Evolutionary conservation across 2,797 vertebrate species (phyloP).

Genomic region (Valencia hispanica): DNA sequence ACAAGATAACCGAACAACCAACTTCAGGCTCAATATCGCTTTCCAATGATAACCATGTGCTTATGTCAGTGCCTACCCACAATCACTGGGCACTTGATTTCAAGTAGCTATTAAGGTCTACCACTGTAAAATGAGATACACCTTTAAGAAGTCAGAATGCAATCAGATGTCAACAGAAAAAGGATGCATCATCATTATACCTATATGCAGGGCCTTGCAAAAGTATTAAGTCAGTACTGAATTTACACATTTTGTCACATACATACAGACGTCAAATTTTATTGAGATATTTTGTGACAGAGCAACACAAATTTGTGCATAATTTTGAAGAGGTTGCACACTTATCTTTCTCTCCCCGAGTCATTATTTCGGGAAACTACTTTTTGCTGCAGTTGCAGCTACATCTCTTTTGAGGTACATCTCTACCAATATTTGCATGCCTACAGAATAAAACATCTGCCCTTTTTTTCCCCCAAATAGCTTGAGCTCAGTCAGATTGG

Average conservation of each 20-base stretch:
- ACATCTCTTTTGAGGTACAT: not conserved
- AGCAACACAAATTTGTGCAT: no score
- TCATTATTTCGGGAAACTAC: not conserved
- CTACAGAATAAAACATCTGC: not conserved
- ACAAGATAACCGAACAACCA: not conserved
- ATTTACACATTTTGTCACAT: not conserved
- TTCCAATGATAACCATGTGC: no score
- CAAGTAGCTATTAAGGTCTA: not conserved
- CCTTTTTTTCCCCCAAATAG: not conserved
- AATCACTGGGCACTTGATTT: not conserved
- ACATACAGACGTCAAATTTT: no score
- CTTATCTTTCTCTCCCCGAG: not conserved
- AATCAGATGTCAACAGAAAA: not conserved
- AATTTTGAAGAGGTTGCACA: no score
- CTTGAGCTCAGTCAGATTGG: not conserved
- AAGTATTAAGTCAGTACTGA: not conserved
- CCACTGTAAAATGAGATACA: not conserved
- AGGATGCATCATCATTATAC: not conserved
- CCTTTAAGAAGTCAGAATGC: not conserved
- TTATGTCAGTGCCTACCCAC: not conserved
- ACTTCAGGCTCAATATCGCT: not conserved
- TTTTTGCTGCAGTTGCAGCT: not conserved
- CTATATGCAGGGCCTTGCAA: not conserved
- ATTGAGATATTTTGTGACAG: no score
- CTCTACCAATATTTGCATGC: not conserved